These are phyloP conservation scores for Calcarius lapponicus DNA, from an alignment of 2,797 vertebrate genomes.

Conservation along the genomic window DNA sequence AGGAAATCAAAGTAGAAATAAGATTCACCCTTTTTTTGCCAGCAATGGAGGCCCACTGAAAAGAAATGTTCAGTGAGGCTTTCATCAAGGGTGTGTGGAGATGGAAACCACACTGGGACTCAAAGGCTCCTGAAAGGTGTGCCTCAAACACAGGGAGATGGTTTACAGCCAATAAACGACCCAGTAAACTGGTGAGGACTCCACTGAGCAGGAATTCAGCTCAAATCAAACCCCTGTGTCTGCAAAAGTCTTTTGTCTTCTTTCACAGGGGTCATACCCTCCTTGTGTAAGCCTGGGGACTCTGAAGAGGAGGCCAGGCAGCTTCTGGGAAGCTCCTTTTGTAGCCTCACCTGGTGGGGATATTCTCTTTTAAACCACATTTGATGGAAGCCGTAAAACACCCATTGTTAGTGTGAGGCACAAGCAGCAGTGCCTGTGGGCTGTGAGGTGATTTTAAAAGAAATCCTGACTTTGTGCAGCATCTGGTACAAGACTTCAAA, in stretches of 20 bases:
- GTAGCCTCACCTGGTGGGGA: neutral
- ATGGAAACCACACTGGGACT: neutral
- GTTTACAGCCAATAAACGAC: slow-evolving; percentile 37
- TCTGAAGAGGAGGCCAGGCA: neutral
- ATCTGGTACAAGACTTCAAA: neutral
- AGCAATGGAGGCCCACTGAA: neutral
- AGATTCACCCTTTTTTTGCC: neutral
- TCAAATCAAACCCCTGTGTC: neutral
- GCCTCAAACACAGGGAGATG: neutral
- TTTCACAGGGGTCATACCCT: neutral
- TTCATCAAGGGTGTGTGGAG: neutral
- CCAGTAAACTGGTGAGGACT: neutral
- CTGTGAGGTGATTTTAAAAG: neutral
- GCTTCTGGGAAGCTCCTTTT: neutral
- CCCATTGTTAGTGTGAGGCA: neutral
- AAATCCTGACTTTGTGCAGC: neutral
- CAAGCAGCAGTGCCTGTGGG: neutral
- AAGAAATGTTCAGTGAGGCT: neutral
- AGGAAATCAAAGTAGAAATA: neutral
- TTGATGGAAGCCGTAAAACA: slow-evolving; percentile 14
- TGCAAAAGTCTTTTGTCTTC: neutral
- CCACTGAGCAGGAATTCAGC: neutral
- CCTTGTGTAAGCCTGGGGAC: neutral
- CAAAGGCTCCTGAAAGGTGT: neutral
- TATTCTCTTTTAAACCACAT: neutral